Conservation (phyloP, 2,113 vertebrate genomes). For the Petaurus breviceps region DNA sequence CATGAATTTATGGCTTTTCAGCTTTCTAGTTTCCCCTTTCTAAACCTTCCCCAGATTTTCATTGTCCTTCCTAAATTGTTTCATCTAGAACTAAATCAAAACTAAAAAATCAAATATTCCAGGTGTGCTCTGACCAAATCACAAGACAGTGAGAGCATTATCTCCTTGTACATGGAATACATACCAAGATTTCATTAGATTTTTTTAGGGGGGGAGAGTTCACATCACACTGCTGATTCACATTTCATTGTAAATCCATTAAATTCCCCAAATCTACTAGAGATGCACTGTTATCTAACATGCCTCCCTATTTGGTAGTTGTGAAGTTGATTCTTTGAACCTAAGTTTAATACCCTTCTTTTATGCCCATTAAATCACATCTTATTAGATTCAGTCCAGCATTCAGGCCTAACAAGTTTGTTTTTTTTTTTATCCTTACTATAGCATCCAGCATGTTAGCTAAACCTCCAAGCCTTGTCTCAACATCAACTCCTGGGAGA, state of each 20-base stretch:
- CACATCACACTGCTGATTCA: neutral
- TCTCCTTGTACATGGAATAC: neutral
- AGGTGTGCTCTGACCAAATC: neutral
- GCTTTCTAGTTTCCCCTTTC: neutral
- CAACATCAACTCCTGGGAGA: neutral
- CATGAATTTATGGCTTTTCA: neutral
- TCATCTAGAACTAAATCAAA: neutral
- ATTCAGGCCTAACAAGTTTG: neutral
- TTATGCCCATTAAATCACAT: neutral
- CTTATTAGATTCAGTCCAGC: neutral
- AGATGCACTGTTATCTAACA: neutral
- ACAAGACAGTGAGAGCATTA: neutral
- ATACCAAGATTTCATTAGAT: too few relatives aligned
- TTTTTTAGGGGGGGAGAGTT: too few relatives aligned
- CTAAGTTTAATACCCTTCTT: neutral
- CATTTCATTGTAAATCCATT: neutral
- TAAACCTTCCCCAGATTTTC: neutral
- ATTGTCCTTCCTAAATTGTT: neutral
- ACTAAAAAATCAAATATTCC: neutral
- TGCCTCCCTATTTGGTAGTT: neutral
- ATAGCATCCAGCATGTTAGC: neutral
- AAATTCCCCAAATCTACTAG: neutral
- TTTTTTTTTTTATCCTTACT: neutral
- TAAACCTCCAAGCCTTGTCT: neutral
- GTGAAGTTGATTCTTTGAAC: neutral